Evolutionary conservation across 2,113 vertebrate species (phyloP).

Genomic region (Pantherophis guttatus): DNA sequence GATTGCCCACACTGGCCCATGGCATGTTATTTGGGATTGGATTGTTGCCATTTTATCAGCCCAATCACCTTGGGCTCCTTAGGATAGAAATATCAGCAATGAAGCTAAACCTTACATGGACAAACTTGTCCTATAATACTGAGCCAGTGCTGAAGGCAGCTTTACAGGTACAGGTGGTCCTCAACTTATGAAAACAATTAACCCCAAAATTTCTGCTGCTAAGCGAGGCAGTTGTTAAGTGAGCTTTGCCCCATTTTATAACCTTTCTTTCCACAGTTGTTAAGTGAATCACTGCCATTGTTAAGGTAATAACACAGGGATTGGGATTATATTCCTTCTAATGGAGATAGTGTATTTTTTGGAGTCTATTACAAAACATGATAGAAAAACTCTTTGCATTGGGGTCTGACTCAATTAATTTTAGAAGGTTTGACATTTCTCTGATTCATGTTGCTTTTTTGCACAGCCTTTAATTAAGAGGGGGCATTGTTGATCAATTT

Average conservation of each 20-base stretch:
- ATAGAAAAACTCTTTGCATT: constrained; percentile 23
- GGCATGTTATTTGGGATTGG: background rate
- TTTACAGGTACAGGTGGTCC: background rate
- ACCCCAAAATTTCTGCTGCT: background rate
- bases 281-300: background rate
- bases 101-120: background rate
- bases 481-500: constrained; percentile 25
- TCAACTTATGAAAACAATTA: background rate
- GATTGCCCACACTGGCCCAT: background rate
- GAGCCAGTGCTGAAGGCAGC: background rate
- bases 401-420: constrained; percentile 34
- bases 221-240: background rate
- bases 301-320: background rate
- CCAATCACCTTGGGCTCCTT: background rate
- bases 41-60: background rate
- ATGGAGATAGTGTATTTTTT: background rate
- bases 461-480: constrained; percentile 51
- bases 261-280: background rate
- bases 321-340: constrained; percentile 5
- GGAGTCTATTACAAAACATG: background rate
- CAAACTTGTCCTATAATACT: background rate
- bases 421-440: constrained; percentile 36
- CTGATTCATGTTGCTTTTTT: constrained; percentile 36
- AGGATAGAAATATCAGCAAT: background rate
- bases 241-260: background rate